Conservation (phyloP, 92 coral and sea anemone species). For the Isaurus tuberculatus region DNA sequence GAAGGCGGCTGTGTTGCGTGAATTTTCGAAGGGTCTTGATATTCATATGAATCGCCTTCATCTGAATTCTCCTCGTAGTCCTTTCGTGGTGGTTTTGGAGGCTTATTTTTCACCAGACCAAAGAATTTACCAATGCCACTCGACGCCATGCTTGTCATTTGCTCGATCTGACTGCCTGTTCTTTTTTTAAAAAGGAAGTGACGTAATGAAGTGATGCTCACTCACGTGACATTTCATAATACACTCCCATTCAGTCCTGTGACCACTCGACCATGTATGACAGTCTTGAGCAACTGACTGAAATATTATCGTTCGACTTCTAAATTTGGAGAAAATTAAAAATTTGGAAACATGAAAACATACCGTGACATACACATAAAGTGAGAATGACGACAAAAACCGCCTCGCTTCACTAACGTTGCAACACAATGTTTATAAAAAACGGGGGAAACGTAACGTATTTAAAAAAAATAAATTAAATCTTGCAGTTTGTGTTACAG, state of each 20-base stretch:
- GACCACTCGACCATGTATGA: not conserved
- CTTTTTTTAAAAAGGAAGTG: slow-evolving; percentile 66
- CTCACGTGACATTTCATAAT: slow-evolving; percentile 40
- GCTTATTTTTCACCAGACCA: slow-evolving; percentile 69
- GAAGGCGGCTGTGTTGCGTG: slow-evolving; percentile 82
- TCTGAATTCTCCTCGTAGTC: slow-evolving; percentile 72
- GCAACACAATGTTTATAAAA: no score
- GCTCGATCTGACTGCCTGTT: slow-evolving; percentile 42
- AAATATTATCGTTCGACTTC: slow-evolving; percentile 2
- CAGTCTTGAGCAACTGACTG: slow-evolving; percentile 26
- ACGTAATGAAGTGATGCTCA: slow-evolving; percentile 42
- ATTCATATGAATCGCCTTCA: slow-evolving; percentile 65
- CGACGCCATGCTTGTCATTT: slow-evolving; percentile 67
- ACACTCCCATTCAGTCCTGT: not conserved
- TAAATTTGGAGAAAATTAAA: slow-evolving; percentile 36
- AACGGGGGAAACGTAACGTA: no score
- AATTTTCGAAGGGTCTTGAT: slow-evolving; percentile 80
- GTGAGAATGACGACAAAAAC: slow-evolving; percentile 4
- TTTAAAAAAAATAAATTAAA: no score
- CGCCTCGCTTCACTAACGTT: not conserved
- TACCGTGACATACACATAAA: not conserved
- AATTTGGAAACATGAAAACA: slow-evolving; percentile 13
- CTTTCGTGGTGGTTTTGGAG: slow-evolving; percentile 80
- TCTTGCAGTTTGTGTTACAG: no score
- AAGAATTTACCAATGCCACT: slow-evolving; percentile 74